These are phyloP conservation scores for Lithosia quadra DNA, from an alignment of 2,888 invertebrate species.

Conservation along the genomic window DNA sequence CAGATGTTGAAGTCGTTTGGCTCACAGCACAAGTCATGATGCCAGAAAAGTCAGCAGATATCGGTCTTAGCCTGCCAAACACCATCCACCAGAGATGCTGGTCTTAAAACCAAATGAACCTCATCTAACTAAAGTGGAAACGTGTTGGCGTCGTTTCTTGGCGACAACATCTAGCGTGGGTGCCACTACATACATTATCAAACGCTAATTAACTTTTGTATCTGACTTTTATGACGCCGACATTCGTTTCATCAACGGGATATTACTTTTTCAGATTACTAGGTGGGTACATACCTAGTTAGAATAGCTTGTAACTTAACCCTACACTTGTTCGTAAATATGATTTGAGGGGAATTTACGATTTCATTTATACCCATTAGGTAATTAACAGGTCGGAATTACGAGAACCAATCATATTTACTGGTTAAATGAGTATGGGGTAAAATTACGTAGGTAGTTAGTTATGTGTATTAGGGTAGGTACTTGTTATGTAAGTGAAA, in stretches of 20 bases:
- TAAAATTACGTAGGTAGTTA: neutral
- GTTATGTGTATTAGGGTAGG: too few species aligned
- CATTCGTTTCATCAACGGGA: constrained; percentile 21
- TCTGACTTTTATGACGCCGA: constrained; percentile 34
- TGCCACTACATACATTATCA: constrained; percentile 23
- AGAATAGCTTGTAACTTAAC: neutral
- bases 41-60: constrained; percentile 70
- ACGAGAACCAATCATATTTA: neutral
- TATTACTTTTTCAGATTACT: constrained; percentile 1
- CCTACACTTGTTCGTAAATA: neutral
- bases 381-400: neutral
- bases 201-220: constrained; percentile 38
- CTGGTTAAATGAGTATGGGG: too few species aligned
- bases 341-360: neutral
- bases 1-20: constrained; percentile 69
- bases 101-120: constrained; percentile 71
- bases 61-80: constrained; percentile 67
- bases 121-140: constrained; percentile 63
- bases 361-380: neutral
- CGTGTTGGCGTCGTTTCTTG: constrained; percentile 61
- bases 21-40: constrained; percentile 56
- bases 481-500: too few species aligned
- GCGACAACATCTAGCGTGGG: constrained; percentile 47
- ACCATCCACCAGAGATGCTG: constrained; percentile 61
- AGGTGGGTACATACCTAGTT: neutral